Evolutionary conservation across 2,113 vertebrate genomes (phyloP), one percentile per base, ranked within the genome.

Genomic region (Tricholaema leucomelas): DNA sequence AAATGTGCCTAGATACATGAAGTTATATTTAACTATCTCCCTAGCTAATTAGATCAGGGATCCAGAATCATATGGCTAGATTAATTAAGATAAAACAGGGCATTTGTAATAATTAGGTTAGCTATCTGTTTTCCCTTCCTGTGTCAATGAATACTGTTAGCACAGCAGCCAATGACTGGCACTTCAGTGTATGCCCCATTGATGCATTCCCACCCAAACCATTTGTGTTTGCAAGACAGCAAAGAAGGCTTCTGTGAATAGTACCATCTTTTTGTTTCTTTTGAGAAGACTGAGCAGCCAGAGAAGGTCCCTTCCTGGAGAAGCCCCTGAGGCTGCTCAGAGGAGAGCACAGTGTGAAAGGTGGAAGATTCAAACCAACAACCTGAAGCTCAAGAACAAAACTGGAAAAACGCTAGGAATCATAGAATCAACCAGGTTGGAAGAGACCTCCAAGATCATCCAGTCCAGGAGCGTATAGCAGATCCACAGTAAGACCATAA

Each of bases 21-120:
- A 88, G 64, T 75, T 91, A 91, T 83, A 80, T 80, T 84, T 91
- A 88, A 96, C 90, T 55, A 56, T n/a, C 28, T 64, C 84, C 84
- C 31, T 59, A 87, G 69, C 16, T 93, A 89, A 92, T 84, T 88
- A 87, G 87, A 83, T 82, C 30, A 74, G 54, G 71, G 42, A 87
- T 28, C 63, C 61, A 79, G 63, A 56, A 86, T 93, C 86, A 75
- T 33, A 12, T 18, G 18, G 66, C 50, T 77, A 81, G 48, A 80
- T 87, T 92, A 44, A 58, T 60, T 86, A 94, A 77, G 15, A 75
- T 30, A 44, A 66, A 42, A 42, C 16, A 48, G 63, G 56, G 54
- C 75, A 89, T 55, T 72, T 87, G 36, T 64, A 74, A 76, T 72
- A 69, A 85, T 76, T 82, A 73, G 93, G 42, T 74, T 76, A 81